These are phyloP conservation scores for Synodontis membranacea DNA, from an alignment of 2,113 vertebrate genomes.

Conservation along the genomic window DNA sequence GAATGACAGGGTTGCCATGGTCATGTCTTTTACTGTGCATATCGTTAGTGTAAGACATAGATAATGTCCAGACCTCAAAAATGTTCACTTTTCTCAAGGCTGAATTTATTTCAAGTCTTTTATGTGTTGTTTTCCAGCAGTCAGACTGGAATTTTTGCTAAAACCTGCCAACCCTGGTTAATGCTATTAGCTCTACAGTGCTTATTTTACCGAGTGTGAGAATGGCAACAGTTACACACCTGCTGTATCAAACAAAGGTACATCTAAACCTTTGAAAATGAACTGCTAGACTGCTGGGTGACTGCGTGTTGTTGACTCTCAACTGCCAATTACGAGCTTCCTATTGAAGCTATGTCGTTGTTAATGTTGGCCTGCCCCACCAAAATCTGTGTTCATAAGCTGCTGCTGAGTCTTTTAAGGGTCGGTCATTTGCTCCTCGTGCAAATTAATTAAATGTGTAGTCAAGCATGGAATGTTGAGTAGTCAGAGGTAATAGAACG, in stretches of 20 bases:
- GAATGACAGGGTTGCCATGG: not conserved
- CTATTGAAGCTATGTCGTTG: not conserved
- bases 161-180: not conserved
- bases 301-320: not conserved
- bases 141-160: not conserved
- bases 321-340: not conserved
- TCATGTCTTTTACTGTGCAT: not conserved
- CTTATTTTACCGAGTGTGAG: not conserved
- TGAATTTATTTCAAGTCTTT: not conserved
- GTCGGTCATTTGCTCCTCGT: not conserved
- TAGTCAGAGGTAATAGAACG: not conserved
- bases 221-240: not conserved
- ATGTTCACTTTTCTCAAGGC: not conserved
- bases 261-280: not conserved
- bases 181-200: not conserved
- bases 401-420: not conserved
- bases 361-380: not conserved
- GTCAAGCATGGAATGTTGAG: not conserved
- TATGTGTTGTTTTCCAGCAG: not conserved
- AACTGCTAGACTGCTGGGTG: not conserved
- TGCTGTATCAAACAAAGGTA: not conserved
- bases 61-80: not conserved
- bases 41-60: not conserved
- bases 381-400: not conserved
- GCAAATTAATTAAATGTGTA: not conserved